Base-by-base conservation (phyloP, 2,888 invertebrate species). In the Prosapia bicincta region DNA sequence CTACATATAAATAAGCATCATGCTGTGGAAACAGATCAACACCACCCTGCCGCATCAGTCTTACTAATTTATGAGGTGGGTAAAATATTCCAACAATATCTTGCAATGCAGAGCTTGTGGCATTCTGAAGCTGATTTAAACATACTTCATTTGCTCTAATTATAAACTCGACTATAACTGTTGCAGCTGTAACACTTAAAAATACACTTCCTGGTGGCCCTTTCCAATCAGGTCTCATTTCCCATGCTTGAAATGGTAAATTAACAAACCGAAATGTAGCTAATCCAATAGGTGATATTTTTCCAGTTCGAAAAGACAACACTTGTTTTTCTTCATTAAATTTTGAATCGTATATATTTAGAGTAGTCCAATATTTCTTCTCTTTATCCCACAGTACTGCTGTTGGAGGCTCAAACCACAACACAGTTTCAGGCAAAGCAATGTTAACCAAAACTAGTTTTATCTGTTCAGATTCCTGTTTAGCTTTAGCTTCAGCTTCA, bases 221-320 rank as follows among this genome's bases (percentile, higher is more conserved):
- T 76, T 77, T 78, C 76, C 78, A 79, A 82, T 91, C 90, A 0
- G 95, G 94, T 79, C 90, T 90, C 7, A 95, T 82, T 81, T 96
- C 95, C 94, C 95, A 96, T 0, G 92, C 92, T 84, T 96, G 96
- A 83, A 90, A 95, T 0, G 96, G 96, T 82, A 95, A 86, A 83
- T 95, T 95, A 75, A 91, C 89, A 84, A 93, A 95, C 72, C 90
- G 89, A 76, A 91, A 88, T 0, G 90, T 87, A 0, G 93, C 94
- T 77, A 96, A 88, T 0, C 92, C 95, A 78, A 76, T 70, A 1
- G 76, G 76, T 69, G 90, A 89, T 79, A 93, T 87, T 73, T 90
- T 88, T 0, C 93, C 93, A 0, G 92, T 92, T 72, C 94, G 87
- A 82, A 95, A 95, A 79, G 92, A 91, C 66, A 94, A 86, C 0